Evolutionary conservation across 2,797 vertebrate genomes (phyloP).

Genomic region (Enteromius fasciolatus): DNA sequence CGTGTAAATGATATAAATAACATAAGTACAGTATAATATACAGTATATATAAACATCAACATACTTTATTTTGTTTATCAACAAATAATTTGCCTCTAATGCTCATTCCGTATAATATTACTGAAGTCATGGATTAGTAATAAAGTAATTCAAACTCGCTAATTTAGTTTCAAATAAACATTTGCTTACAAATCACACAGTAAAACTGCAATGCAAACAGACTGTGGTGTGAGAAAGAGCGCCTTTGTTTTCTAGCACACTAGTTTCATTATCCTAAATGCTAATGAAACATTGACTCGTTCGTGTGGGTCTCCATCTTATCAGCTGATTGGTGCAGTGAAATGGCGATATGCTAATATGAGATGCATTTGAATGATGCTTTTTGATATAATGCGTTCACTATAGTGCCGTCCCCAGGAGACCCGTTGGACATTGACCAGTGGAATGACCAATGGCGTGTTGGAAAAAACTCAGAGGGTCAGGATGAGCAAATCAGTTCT

Average conservation of each 20-base stretch:
- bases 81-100: not conserved
- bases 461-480: slow-evolving; percentile 13
- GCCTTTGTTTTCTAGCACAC: slow-evolving; percentile 49
- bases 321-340: slow-evolving; percentile 41
- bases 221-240: slow-evolving; percentile 19
- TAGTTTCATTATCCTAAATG: slow-evolving; percentile 46
- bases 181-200: slow-evolving; percentile 37
- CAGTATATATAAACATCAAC: not conserved
- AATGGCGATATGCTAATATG: slow-evolving; percentile 35
- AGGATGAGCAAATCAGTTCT: slow-evolving; percentile 31
- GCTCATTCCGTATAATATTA: not conserved
- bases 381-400: slow-evolving; percentile 61
- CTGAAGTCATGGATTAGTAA: not conserved
- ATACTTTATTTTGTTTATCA: not conserved
- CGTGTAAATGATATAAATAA: too few species aligned
- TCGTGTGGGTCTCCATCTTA: slow-evolving; percentile 33
- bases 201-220: slow-evolving; percentile 33
- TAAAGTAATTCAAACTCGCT: not conserved
- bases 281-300: slow-evolving; percentile 41
- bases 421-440: slow-evolving; percentile 23
- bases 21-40: too few species aligned
- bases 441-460: slow-evolving; percentile 32
- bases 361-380: slow-evolving; percentile 69
- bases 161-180: slow-evolving; percentile 18
- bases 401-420: slow-evolving; percentile 21